A percentile compares a stretch with the other conserved stretches of the same genome.
Conservation (phyloP, 2,797 vertebrate genomes). For the Darevskia nairensis region DNA sequence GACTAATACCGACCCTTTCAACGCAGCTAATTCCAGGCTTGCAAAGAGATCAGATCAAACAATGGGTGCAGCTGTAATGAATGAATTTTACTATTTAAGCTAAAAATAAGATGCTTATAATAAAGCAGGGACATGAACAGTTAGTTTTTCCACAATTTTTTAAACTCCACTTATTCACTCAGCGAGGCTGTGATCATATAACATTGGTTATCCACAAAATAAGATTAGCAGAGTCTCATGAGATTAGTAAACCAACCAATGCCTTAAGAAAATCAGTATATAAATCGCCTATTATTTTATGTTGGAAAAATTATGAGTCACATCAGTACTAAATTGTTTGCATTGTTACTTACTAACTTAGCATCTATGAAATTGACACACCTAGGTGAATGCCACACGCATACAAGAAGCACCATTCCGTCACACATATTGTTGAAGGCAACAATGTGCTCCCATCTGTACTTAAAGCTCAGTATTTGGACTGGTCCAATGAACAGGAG, state of each 20-base stretch:
- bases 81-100: constrained; percentile 18
- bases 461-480: background rate
- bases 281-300: constrained; percentile 4
- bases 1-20: background rate
- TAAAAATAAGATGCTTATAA: background rate
- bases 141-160: constrained; percentile 19
- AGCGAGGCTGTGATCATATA: background rate
- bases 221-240: background rate
- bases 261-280: background rate
- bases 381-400: background rate
- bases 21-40: background rate
- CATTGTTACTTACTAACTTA: background rate
- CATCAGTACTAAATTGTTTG: background rate
- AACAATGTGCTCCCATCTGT: background rate
- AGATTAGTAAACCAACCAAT: constrained; percentile 3
- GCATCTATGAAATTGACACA: background rate
- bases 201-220: background rate
- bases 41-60: background rate
- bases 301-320: constrained; percentile 4
- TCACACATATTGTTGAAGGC: background rate
- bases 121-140: background rate
- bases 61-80: background rate
- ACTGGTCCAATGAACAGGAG: background rate
- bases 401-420: background rate
- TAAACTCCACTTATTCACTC: background rate